A percentile compares a stretch with the other conserved stretches of the same genome.
Conservation (phyloP, 2,113 vertebrate species). For the Hippopotamus amphibius region DNA sequence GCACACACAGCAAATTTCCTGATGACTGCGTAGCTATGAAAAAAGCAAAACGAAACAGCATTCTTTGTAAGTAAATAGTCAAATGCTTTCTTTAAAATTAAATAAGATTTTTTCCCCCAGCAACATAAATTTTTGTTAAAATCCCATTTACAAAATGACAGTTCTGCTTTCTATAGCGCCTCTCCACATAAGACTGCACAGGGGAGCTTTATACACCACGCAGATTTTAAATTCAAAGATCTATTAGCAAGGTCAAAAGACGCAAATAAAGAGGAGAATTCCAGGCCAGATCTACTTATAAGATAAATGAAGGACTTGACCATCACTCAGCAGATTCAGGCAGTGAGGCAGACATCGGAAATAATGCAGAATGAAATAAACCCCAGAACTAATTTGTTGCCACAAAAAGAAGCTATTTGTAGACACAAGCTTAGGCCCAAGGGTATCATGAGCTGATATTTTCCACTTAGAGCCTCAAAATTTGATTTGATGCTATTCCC, state of each 20-base stretch:
- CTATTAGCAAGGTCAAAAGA: conserved; percentile 47
- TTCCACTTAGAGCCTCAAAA: conserved; percentile 73
- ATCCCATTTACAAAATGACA: not conserved
- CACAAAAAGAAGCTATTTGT: conserved; percentile 78
- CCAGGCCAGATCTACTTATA: conserved; percentile 24
- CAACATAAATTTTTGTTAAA: not conserved
- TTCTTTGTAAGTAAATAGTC: not conserved
- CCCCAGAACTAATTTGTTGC: conserved; percentile 70
- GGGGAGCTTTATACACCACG: not conserved
- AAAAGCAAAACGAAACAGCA: conserved; percentile 5
- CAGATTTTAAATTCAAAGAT: not conserved
- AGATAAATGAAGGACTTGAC: conserved; percentile 55
- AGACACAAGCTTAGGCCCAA: conserved; percentile 73
- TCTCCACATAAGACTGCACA: not conserved
- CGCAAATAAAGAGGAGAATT: conserved; percentile 2
- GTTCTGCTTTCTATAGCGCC: not conserved
- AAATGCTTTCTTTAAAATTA: not conserved
- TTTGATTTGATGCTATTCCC: conserved; percentile 77
- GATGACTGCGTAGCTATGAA: conserved; percentile 81
- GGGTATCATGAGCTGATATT: conserved; percentile 62
- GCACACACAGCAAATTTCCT: conserved; percentile 86
- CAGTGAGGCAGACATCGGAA: conserved; percentile 57
- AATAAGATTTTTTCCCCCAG: not conserved
- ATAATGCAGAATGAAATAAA: conserved; percentile 69
- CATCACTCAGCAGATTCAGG: conserved; percentile 65